Evolutionary conservation across 2,113 vertebrate genomes (phyloP).

Genomic region (Halichoeres trimaculatus): DNA sequence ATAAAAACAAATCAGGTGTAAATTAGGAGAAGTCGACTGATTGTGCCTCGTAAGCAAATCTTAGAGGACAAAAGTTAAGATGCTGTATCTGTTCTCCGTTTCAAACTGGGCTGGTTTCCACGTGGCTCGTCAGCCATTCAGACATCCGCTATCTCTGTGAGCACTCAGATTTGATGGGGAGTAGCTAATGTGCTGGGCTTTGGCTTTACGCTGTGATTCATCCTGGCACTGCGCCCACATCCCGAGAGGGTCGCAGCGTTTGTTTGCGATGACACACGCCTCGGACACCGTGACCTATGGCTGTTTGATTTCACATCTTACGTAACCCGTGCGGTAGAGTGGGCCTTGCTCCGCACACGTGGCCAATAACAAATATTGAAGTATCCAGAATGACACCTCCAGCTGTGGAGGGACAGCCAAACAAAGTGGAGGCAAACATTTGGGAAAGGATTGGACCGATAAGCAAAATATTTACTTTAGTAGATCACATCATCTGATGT

Average conservation of each 20-base stretch:
- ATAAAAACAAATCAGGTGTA: slow-evolving; percentile 1
- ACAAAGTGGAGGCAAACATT: slow-evolving; percentile 1
- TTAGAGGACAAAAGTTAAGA: slow-evolving; percentile 35
- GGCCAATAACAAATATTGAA: slow-evolving; percentile 24
- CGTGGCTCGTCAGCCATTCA: slow-evolving; percentile 12
- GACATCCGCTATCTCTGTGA: slow-evolving; percentile 36
- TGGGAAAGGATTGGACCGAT: neutral
- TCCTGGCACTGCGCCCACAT: slow-evolving; percentile 54
- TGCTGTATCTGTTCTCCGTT: neutral
- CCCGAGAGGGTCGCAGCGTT: slow-evolving; percentile 56
- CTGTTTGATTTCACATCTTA: slow-evolving; percentile 63
- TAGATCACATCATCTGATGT: slow-evolving; percentile 15
- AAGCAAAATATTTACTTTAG: neutral
- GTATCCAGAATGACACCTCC: slow-evolving; percentile 28
- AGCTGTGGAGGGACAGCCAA: slow-evolving; percentile 24
- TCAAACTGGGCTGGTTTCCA: slow-evolving; percentile 42
- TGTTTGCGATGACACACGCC: slow-evolving; percentile 44
- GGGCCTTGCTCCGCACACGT: slow-evolving; percentile 14
- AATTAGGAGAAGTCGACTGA: neutral
- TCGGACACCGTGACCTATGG: slow-evolving; percentile 48
- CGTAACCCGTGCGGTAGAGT: slow-evolving; percentile 30
- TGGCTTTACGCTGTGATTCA: slow-evolving; percentile 57
- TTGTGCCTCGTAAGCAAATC: slow-evolving; percentile 39
- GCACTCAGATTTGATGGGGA: slow-evolving; percentile 42
- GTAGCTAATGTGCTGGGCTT: slow-evolving; percentile 44